Evolutionary conservation across 2,888 invertebrate genomes (phyloP).

Genomic region (Seira musarum): DNA sequence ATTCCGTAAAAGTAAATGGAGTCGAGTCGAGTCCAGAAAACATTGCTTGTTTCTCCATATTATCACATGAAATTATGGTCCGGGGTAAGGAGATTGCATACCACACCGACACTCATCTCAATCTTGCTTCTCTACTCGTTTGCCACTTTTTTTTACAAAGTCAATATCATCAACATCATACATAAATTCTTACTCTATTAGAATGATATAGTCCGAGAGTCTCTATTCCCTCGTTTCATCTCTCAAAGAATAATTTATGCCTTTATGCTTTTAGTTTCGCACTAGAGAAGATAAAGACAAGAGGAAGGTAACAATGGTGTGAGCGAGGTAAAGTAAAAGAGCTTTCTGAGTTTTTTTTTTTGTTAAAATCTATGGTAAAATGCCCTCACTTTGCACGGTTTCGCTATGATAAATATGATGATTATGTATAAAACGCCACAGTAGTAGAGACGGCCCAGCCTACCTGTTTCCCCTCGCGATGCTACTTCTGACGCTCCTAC

Average conservation of each 20-base stretch:
- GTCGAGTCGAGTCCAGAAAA: too few relatives aligned
- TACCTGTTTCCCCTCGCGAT: constrained; percentile 50
- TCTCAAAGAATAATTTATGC: constrained; percentile 57
- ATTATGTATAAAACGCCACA: constrained; percentile 39
- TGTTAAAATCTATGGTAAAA: constrained; percentile 53
- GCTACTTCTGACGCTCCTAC: constrained; percentile 18
- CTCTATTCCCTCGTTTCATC: too few relatives aligned
- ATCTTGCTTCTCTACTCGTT: constrained; percentile 43
- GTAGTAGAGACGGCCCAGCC: constrained; percentile 51
- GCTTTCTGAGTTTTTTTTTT: constrained; percentile 42
- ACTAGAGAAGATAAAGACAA: too few relatives aligned
- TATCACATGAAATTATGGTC: too few relatives aligned
- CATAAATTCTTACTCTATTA: too few relatives aligned
- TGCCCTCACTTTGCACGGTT: constrained; percentile 26
- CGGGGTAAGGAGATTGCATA: constrained; percentile 48
- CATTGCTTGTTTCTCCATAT: too few relatives aligned
- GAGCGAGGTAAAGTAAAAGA: constrained; percentile 21
- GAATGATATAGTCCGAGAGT: too few relatives aligned
- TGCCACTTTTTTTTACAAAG: constrained; percentile 46
- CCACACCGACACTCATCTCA: constrained; percentile 23
- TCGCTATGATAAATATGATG: constrained; percentile 17
- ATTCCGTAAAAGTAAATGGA: not conserved
- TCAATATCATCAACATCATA: constrained; percentile 46
- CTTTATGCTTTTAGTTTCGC: constrained; percentile 37
- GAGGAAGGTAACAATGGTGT: too few relatives aligned